Percentiles rank a stretch among this genome's conserved stretches.
Evolutionary conservation across 1,140 invertebrate species (phyloP).

Genomic region (Drosophila sturtevanti): DNA sequence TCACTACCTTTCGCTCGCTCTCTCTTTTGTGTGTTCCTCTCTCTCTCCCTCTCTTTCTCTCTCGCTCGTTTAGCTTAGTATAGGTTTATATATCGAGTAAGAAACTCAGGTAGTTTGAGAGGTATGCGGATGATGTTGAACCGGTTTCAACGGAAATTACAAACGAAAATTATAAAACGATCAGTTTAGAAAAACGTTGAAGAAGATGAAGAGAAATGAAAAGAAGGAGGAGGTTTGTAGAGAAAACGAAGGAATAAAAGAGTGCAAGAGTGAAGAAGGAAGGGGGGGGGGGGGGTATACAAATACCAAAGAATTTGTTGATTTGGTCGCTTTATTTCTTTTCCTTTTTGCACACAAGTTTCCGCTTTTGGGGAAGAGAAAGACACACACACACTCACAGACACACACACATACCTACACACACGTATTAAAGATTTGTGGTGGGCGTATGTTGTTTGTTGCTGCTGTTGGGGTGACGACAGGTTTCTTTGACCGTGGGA

Average conservation of each 20-base stretch:
- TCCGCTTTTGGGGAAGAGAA: conserved; percentile 51
- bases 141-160: conserved; percentile 83
- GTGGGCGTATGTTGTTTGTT: conserved; percentile 12
- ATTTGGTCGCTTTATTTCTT: not conserved
- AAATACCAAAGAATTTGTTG: conserved; percentile 39
- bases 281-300: not conserved
- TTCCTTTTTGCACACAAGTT: conserved; percentile 60
- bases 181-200: conserved; percentile 70
- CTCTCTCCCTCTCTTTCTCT: conserved; percentile 1
- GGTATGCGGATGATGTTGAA: conserved; percentile 79
- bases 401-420: conserved; percentile 1
- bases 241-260: conserved; percentile 13
- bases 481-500: conserved; percentile 53
- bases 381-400: not conserved
- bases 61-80: conserved; percentile 21
- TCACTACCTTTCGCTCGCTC: conserved; percentile 15
- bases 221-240: not conserved
- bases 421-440: not conserved
- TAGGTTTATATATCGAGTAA: conserved; percentile 13
- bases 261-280: conserved; percentile 21
- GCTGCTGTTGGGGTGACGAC: conserved; percentile 30
- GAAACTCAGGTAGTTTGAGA: conserved; percentile 72
- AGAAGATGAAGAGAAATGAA: conserved; percentile 33
- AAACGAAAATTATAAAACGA: conserved; percentile 82
- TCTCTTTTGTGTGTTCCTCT: not conserved